Evolutionary conservation across 2,797 vertebrate species (phyloP), one percentile per base, ranked within the genome.

Genomic region (Dicrostonyx torquatus): DNA sequence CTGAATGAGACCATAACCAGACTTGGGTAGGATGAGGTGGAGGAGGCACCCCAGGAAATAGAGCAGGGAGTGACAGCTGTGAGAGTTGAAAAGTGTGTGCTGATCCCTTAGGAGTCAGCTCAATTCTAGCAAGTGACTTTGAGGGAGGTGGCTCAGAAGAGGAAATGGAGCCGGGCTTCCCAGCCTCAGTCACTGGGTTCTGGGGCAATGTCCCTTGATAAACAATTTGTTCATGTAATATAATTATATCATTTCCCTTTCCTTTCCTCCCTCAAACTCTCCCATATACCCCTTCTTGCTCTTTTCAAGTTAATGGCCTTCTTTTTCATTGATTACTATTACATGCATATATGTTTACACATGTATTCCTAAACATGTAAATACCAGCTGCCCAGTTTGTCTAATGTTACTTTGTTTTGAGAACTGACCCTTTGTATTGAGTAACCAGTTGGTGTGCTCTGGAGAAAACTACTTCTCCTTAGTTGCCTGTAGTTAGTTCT

Each of bases 21-120:
- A 55, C 83, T 85, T 94, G 92, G 96, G 95, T 96, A 66, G 94
- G 89, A 84, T 89, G 87, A 45, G 22, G 50, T 87, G 75, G 95
- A 62, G 92, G 96, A 96, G 89, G 92, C 90, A 77, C 60, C 92
- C 83, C 76, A 96, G 91, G 94, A 96, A 96, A 87, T 22, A 92
- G 73, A 96, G 92, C 94, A 94, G 96, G 84, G 60, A 60, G 90
- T 76, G 64, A 92, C 92, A 97, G 95, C 92, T 96, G 94, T 79
- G 88, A 86, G 43, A 82, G 66, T 53, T 80, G 45, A 87, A 70
- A 90, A 89, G 90, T 86, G 92, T 90, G 31, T 14, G 20, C 37
- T 24, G 84, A 90, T 94, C 90, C 66, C 90, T 76, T 34, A 75
- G 86, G 70, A 94, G 85, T 43, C 45, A 50, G 53, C 77, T 75